A percentile compares a stretch with the other conserved stretches of the same genome.
Evolutionary conservation across 2,888 invertebrate species (phyloP).

Genomic region (Nipponacmea schrenckii): DNA sequence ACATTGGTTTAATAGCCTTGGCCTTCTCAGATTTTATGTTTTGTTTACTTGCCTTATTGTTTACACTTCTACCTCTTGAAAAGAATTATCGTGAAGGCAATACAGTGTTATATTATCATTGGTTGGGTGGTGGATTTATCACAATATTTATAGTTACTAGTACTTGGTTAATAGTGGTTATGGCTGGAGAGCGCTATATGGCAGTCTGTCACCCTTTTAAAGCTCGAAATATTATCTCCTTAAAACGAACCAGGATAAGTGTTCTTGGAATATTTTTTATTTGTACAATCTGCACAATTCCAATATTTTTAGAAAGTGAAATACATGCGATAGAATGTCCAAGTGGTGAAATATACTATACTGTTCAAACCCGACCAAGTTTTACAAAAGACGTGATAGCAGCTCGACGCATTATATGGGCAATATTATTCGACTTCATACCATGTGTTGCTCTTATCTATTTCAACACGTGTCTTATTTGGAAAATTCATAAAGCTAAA

Average conservation of each 20-base stretch:
- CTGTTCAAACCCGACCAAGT: constrained; percentile 32
- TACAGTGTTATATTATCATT: constrained; percentile 49
- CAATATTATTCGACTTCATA: constrained; percentile 58
- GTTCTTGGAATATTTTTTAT: constrained; percentile 48
- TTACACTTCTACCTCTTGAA: constrained; percentile 47
- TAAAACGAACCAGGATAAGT: constrained; percentile 55
- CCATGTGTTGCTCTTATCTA: constrained; percentile 60
- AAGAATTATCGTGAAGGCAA: constrained; percentile 35
- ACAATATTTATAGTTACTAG: constrained; percentile 63
- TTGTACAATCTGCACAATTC: constrained; percentile 50
- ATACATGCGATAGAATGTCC: constrained; percentile 35
- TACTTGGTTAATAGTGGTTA: constrained; percentile 64
- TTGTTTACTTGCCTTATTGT: constrained; percentile 58
- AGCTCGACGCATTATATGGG: constrained; percentile 53
- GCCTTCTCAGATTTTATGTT: constrained; percentile 64
- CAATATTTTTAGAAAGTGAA: constrained; percentile 51
- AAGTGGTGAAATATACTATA: constrained; percentile 36
- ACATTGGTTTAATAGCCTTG: constrained; percentile 62
- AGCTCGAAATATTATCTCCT: constrained; percentile 59
- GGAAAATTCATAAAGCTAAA: constrained; percentile 49
- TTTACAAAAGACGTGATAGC: constrained; percentile 39
- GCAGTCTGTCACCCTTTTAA: constrained; percentile 66
- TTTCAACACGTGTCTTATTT: constrained; percentile 61
- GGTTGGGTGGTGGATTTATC: constrained; percentile 53
- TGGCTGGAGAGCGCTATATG: constrained; percentile 65